phyloP scores from a whole-genome alignment of 2,113 vertebrate genomes.

The Rissa tridactyla region DNA sequence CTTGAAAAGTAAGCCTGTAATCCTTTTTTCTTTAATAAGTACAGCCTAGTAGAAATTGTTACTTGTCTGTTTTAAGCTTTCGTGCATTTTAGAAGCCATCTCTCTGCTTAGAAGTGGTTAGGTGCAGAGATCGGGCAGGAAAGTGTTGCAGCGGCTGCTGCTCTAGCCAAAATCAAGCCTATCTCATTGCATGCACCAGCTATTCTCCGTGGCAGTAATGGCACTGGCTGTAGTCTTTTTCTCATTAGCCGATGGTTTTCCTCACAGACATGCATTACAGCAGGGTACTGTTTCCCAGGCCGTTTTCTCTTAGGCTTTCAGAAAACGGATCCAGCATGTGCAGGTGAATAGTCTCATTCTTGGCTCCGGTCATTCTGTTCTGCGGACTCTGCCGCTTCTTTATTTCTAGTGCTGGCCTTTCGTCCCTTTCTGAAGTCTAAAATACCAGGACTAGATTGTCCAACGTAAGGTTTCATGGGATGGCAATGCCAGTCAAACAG shows the following conservation, averaged over 20 bases:
- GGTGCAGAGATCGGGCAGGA: neutral
- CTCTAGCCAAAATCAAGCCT: neutral
- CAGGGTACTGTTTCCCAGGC: neutral
- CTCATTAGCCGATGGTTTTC: neutral
- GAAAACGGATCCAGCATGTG: neutral
- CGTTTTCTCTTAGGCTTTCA: neutral
- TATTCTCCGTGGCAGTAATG: neutral
- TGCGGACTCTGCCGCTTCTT: neutral
- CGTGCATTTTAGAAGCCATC: neutral
- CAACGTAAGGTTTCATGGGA: neutral
- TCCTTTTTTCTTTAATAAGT: neutral
- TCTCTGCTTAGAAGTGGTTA: neutral
- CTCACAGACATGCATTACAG: neutral
- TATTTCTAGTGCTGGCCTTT: neutral
- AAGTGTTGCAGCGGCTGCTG: neutral
- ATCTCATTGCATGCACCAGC: neutral
- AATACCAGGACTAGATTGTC: neutral
- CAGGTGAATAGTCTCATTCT: neutral
- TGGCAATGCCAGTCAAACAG: neutral
- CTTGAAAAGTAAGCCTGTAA: conserved; percentile 21
- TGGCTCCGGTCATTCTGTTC: neutral
- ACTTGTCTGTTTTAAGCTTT: neutral
- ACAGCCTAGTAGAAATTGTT: neutral
- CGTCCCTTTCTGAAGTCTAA: neutral
- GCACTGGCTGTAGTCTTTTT: neutral